Base-by-base conservation (phyloP, 1,140 invertebrate genomes). In the Wiebesia pumilae region DNA sequence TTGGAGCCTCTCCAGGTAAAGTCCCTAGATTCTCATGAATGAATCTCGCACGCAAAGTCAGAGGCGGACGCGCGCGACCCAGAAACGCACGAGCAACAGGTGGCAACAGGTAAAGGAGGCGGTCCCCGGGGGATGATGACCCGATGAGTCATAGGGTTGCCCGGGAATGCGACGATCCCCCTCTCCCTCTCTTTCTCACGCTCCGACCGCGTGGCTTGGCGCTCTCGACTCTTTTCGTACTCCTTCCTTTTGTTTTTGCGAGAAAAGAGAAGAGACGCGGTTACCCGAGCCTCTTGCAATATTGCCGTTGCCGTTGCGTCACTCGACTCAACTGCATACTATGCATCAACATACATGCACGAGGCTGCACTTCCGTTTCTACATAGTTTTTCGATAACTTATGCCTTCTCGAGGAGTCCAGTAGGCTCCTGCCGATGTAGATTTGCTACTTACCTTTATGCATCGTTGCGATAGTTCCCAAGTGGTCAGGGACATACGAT, bases 141-240 rank as follows among this genome's bases (percentile, higher is more conserved):
- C 85, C 87, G 90, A 85, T 91, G 91, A 79, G 84, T 88, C 83
- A 92, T 87, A 88, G 90, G 90, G 90, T 90, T 90, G 88, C 89
- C 90, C 89, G 85, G 86, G 90, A 91, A 92, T 91, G 89, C 89
- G 87, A 88, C 89, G 86, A 88, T 89, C 47, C 38, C 43, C 54
- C 62, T 77, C 43, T 80, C 21, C 16, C 65, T 84, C 62, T 65
- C 21, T 75, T 40, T 62, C 40, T 80, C 24, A 54, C 51, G 7
- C 51, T 54, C 10, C 9, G 3, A 30, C 7, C 65, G 27, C 21
- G 33, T 12, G 24, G 1, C 16, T 24, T 3, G 4, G 30, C 1
- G 30, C 38, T 75, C 30, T 24, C 27, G 33, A 73, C 33, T 62
- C 65, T 79, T 81, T 54, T 77, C 43, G 2, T 35, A 43, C 19